These are phyloP conservation scores for Heteropelma amictum DNA, from an alignment of 2,888 invertebrate genomes.

Conservation along the genomic window DNA sequence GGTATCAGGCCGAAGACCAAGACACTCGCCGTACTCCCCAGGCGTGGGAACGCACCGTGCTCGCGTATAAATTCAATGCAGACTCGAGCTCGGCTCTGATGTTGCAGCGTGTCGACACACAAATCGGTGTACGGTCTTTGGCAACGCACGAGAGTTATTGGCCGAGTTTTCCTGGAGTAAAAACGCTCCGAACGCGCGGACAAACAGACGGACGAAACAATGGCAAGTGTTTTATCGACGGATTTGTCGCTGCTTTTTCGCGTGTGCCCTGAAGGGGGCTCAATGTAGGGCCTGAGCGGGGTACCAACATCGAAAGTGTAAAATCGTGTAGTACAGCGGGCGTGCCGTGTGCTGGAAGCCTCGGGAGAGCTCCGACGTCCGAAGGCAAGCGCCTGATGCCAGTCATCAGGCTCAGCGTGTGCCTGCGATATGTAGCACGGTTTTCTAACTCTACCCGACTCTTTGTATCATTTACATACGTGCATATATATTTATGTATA, in stretches of 20 bases:
- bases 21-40: slow-evolving; percentile 53
- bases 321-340: too few species aligned
- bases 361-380: slow-evolving; percentile 1
- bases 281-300: too few species aligned
- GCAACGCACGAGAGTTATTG: slow-evolving; percentile 36
- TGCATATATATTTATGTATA: background rate
- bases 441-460: slow-evolving; percentile 5
- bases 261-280: background rate
- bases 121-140: slow-evolving; percentile 27
- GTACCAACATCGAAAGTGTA: too few species aligned
- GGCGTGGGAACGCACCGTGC: slow-evolving; percentile 75
- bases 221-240: too few species aligned
- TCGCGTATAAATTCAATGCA: slow-evolving; percentile 73
- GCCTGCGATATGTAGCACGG: background rate
- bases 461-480: background rate
- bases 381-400: background rate
- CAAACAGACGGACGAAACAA: too few species aligned
- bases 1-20: slow-evolving; percentile 60
- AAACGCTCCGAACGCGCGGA: slow-evolving; percentile 10
- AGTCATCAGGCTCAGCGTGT: background rate
- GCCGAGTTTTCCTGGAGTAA: slow-evolving; percentile 41
- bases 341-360: background rate
- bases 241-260: background rate
- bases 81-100: slow-evolving; percentile 2
- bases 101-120: slow-evolving; percentile 14